phyloP scores from a whole-genome alignment of 2,888 invertebrate species.

The Agrotis puta region DNA sequence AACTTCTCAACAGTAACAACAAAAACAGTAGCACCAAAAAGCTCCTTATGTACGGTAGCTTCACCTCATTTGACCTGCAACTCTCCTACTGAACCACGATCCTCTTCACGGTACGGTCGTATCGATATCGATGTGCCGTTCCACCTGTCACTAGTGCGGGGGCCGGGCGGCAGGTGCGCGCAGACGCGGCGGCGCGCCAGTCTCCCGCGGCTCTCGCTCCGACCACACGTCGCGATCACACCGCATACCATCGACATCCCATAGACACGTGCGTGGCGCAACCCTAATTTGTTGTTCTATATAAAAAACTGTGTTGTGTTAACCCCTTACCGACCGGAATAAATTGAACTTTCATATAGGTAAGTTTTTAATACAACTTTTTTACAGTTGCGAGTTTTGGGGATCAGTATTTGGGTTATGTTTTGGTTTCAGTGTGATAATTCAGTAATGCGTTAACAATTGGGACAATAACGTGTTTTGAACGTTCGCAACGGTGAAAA shows the following conservation, averaged over 20 bases:
- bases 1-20: background rate
- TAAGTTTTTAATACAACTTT: conserved; percentile 59
- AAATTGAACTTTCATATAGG: conserved; percentile 60
- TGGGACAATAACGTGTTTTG: conserved; percentile 77
- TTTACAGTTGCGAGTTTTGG: conserved; percentile 20
- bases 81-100: background rate
- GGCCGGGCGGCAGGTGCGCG: conserved; percentile 87
- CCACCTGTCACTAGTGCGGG: conserved; percentile 84
- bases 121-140: conserved; percentile 86
- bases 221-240: conserved; percentile 82
- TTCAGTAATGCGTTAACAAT: conserved; percentile 77
- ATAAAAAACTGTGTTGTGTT: conserved; percentile 82
- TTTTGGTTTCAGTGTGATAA: conserved; percentile 79
- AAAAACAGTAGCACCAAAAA: background rate
- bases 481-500: conserved; percentile 78
- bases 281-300: conserved; percentile 85
- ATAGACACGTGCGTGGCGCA: conserved; percentile 87
- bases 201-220: conserved; percentile 84
- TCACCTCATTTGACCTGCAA: conserved; percentile 8
- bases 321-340: conserved; percentile 77
- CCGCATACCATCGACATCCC: conserved; percentile 80
- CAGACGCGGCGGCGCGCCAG: conserved; percentile 90
- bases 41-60: background rate
- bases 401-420: conserved; percentile 75
- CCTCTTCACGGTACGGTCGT: conserved; percentile 42